Percentiles rank a stretch among this genome's conserved stretches.
phyloP scores from a whole-genome alignment of 1,140 invertebrate species.

The Pararge aegeria region DNA sequence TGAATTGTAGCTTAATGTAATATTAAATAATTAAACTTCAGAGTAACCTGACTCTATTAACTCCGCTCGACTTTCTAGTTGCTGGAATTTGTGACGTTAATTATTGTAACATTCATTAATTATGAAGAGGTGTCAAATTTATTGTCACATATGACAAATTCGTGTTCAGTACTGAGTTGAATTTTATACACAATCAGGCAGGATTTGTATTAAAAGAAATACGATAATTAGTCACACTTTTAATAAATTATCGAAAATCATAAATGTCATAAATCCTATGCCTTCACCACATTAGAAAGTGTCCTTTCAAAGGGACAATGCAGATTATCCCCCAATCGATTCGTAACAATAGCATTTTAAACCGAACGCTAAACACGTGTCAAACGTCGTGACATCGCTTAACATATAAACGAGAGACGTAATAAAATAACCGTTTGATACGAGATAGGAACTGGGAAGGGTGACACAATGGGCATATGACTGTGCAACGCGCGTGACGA shows the following conservation, averaged over 20 bases:
- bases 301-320: slow-evolving; percentile 17
- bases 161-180: too few relatives aligned
- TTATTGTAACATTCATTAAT: too few relatives aligned
- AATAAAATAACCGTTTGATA: slow-evolving; percentile 63
- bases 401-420: slow-evolving; percentile 55
- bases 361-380: slow-evolving; percentile 72
- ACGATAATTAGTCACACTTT: slow-evolving; percentile 2
- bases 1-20: too few relatives aligned
- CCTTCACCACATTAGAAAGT: slow-evolving; percentile 25
- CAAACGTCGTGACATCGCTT: slow-evolving; percentile 61
- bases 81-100: too few relatives aligned
- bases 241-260: slow-evolving; percentile 15
- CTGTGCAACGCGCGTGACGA: slow-evolving; percentile 50
- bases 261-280: slow-evolving; percentile 12
- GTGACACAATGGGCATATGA: slow-evolving; percentile 35
- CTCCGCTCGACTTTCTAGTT: too few relatives aligned
- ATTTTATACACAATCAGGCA: too few relatives aligned
- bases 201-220: too few relatives aligned
- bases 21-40: too few relatives aligned
- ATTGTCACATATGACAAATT: too few relatives aligned
- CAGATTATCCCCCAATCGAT: slow-evolving; percentile 51
- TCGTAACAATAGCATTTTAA: slow-evolving; percentile 62
- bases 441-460: slow-evolving; percentile 41
- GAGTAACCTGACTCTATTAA: too few relatives aligned
- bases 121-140: too few relatives aligned